A percentile compares a stretch with the other conserved stretches of the same genome.
Evolutionary conservation across 2,888 invertebrate species (phyloP).

Genomic region (Archips xylosteana): DNA sequence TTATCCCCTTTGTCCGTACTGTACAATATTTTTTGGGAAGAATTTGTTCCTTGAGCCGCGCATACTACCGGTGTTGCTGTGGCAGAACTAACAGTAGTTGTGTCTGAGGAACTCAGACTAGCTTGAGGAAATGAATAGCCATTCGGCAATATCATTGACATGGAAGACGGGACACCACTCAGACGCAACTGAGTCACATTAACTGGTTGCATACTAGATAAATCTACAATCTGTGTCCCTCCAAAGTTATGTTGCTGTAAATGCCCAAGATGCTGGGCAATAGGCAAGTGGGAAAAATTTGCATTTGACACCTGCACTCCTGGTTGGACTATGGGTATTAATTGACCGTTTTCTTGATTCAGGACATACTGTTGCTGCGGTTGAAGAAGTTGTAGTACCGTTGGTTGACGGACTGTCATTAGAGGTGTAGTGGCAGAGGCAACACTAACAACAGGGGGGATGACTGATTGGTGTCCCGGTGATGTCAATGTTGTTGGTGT

Average conservation of each 20-base stretch:
- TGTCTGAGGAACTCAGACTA: constrained; percentile 69
- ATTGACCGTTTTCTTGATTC: constrained; percentile 80
- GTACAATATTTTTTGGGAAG: constrained; percentile 77
- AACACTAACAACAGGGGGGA: constrained; percentile 76
- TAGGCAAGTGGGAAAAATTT: constrained; percentile 75
- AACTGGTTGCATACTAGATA: constrained; percentile 79
- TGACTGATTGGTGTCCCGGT: constrained; percentile 63
- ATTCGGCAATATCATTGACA: constrained; percentile 81
- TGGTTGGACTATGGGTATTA: constrained; percentile 80
- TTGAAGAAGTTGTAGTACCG: constrained; percentile 70
- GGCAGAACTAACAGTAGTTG: constrained; percentile 78
- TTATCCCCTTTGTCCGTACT: constrained; percentile 80
- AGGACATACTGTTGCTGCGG: constrained; percentile 77
- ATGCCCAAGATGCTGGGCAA: constrained; percentile 66
- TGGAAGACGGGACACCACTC: constrained; percentile 78
- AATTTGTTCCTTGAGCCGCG: constrained; percentile 76
- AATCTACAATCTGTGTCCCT: constrained; percentile 73
- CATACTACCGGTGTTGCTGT: constrained; percentile 78
- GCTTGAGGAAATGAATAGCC: constrained; percentile 75
- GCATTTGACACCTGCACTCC: constrained; percentile 77
- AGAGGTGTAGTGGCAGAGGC: constrained; percentile 72
- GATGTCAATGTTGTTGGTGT: constrained; percentile 68
- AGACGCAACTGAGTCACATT: constrained; percentile 77
- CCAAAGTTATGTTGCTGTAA: constrained; percentile 78
- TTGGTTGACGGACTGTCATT: constrained; percentile 80